A percentile compares a stretch with the other conserved stretches of the same genome.
Evolutionary conservation across 2,113 vertebrate species (phyloP).

Genomic region (Arothron firmamentum): DNA sequence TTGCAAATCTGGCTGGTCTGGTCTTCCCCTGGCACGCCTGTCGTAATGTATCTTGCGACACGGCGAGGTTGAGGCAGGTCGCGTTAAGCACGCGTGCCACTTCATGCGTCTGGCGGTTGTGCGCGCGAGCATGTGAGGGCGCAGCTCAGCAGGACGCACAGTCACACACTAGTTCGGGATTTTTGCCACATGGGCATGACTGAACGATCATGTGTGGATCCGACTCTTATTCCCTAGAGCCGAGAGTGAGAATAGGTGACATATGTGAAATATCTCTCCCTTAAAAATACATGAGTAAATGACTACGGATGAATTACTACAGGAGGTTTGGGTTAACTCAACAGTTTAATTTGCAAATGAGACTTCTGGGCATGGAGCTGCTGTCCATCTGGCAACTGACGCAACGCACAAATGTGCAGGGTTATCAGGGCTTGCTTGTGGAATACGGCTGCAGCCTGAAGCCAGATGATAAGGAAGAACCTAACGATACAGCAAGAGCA

Average conservation of each 20-base stretch:
- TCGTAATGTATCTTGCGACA: constrained; percentile 7
- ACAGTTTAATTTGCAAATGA: too few relatives aligned
- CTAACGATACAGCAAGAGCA: too few relatives aligned
- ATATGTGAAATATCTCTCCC: too few relatives aligned
- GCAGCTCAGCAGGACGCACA: constrained; percentile 1
- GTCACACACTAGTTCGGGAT: constrained; percentile 31
- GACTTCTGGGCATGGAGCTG: too few relatives aligned
- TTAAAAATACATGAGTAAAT: too few relatives aligned
- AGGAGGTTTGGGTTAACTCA: too few relatives aligned
- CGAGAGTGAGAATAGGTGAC: neutral
- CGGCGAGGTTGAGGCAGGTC: constrained; percentile 31
- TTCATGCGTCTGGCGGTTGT: constrained; percentile 8
- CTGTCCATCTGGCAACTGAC: too few relatives aligned
- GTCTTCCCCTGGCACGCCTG: constrained; percentile 27
- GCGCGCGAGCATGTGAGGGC: constrained; percentile 23
- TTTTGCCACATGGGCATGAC: constrained; percentile 34
- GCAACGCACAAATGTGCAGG: too few relatives aligned
- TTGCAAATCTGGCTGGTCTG: constrained; percentile 37
- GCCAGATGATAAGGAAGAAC: too few relatives aligned
- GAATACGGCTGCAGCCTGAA: too few relatives aligned
- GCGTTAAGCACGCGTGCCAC: constrained; percentile 45
- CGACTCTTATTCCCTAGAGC: constrained; percentile 9
- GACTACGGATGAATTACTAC: too few relatives aligned
- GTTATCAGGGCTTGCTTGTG: too few relatives aligned
- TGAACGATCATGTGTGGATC: constrained; percentile 26